A percentile compares a stretch with the other conserved stretches of the same genome.
phyloP scores from a whole-genome alignment of 2,888 invertebrate species.

The Thecocarcelia acutangulata region DNA sequence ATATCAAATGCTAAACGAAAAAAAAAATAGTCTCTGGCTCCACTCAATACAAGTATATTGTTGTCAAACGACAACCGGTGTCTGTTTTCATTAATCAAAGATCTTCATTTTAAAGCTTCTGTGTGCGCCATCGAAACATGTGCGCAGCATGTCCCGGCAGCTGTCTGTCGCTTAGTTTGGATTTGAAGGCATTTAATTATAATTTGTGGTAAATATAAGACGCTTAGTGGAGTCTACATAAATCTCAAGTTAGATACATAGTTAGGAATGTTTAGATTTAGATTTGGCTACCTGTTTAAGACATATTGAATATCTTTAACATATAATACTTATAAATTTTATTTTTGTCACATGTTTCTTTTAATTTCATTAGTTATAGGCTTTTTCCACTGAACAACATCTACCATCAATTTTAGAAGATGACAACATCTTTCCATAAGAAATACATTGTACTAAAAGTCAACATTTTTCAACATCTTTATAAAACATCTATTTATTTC shows the following conservation, averaged over 20 bases:
- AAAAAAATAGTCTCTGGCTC: constrained; percentile 35
- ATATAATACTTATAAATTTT: neutral
- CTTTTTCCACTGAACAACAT: too few relatives aligned
- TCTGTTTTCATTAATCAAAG: constrained; percentile 60
- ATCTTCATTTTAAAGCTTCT: constrained; percentile 59
- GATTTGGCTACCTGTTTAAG: constrained; percentile 10
- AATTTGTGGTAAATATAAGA: constrained; percentile 13
- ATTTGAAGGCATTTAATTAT: constrained; percentile 32
- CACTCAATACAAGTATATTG: constrained; percentile 6
- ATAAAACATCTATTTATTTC: too few relatives aligned
- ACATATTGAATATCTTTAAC: constrained; percentile 17
- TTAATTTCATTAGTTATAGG: neutral
- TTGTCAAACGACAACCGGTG: constrained; percentile 19
- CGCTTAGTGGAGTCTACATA: neutral
- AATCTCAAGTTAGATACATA: neutral
- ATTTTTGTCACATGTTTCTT: constrained; percentile 10
- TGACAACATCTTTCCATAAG: too few relatives aligned
- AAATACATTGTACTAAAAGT: too few relatives aligned
- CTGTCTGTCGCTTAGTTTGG: neutral
- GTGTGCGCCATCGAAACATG: constrained; percentile 18
- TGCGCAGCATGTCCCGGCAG: neutral
- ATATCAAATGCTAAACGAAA: neutral
- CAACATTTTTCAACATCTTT: too few relatives aligned
- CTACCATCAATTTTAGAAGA: too few relatives aligned
- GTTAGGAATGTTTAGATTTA: neutral